phyloP scores from a whole-genome alignment of 2,113 vertebrate species.

The Psilopsiagon aymara region DNA sequence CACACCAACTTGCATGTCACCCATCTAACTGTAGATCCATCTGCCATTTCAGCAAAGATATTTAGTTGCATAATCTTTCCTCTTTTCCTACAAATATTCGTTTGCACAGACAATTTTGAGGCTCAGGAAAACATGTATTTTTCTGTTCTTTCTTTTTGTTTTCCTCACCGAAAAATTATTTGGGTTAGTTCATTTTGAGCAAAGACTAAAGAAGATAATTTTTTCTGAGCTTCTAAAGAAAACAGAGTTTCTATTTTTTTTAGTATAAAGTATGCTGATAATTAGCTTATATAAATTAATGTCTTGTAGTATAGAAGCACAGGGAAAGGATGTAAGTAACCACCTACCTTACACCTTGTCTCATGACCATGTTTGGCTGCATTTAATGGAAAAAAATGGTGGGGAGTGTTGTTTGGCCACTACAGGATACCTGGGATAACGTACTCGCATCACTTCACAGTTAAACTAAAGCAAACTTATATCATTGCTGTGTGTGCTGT shows the following conservation, averaged over 20 bases:
- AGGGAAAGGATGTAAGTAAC: background rate
- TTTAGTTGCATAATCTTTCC: background rate
- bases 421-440: background rate
- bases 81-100: background rate
- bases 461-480: constrained; percentile 19
- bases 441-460: constrained; percentile 4
- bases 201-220: background rate
- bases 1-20: background rate
- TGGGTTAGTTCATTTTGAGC: background rate
- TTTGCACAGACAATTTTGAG: background rate
- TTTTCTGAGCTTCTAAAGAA: background rate
- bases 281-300: background rate
- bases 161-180: background rate
- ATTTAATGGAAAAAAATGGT: background rate
- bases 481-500: background rate
- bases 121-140: background rate
- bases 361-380: background rate
- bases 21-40: background rate
- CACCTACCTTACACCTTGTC: background rate
- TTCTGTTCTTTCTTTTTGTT: background rate
- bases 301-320: background rate
- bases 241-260: background rate
- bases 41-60: background rate
- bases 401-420: background rate
- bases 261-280: background rate